Base-by-base conservation (phyloP, 1,140 invertebrate species). In the Caerostris darwini region DNA sequence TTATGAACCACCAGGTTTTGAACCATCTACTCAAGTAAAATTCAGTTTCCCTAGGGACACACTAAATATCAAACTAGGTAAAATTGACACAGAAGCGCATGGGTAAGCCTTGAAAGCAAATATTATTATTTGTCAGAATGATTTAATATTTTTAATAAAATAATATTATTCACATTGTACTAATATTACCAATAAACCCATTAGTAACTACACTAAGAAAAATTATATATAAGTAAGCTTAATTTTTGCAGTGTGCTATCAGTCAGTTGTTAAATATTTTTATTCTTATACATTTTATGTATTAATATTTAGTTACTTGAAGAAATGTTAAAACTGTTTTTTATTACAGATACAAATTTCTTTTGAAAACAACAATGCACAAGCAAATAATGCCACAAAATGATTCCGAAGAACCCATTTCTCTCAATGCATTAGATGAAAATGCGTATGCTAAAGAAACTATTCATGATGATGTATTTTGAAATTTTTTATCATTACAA, bases 1-100 rank as follows among this genome's bases (percentile, higher is more conserved):
- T 61, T 94, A 94, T 89, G 92, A 94, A 56, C 92, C 92, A 10
- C 50, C n/a, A 81, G 92, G 92, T 56, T 94, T 94, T 94, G 85
- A 89, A 64, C 92, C 92, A 81, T 88, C 61, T 3, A 8, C 61
- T 19, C 59, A 69, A 7, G 59, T 7, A 54, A 94, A 88, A 82
- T 94, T 94, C 56, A 34, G 17, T 17, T 94, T 94, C 64, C 61
- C 71, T 19, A 54, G 14, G 34, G 71, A 88, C n/a, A 67, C 85
- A 19, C 34, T 94, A 58, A 94, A 94, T 7, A 54, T 94, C 17
- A 8, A 8, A 61, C 6, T 94, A 14, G 92, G 92, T 7, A 77
- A 59, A 88, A 56, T 94, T 53, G 67, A 83, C 54, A 94, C 92
- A 19, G 56, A 94, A 53, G 2, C n/a, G 4, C 86, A 88, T 94